These are phyloP conservation scores for Tokudaia tokunoshimensis DNA, from an alignment of 2,797 vertebrate species.

Conservation along the genomic window DNA sequence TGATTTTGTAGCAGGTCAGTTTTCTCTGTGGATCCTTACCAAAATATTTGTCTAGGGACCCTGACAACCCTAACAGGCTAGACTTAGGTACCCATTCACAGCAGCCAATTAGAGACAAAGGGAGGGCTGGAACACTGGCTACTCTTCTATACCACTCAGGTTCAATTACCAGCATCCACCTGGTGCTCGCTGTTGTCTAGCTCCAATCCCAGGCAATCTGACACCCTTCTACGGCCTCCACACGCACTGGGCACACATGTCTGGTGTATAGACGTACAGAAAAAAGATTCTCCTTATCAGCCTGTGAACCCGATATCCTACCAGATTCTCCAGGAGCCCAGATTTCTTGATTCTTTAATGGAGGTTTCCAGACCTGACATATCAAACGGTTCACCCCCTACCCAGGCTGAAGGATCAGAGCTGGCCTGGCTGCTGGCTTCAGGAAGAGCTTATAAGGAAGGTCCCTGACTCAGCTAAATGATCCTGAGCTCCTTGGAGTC, in stretches of 20 bases:
- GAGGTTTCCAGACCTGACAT: neutral
- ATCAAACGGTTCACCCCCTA: neutral
- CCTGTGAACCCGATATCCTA: neutral
- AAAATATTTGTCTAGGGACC: neutral
- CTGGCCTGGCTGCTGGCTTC: neutral
- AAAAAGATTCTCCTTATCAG: neutral
- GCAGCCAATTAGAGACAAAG: too few species aligned
- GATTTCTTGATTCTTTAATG: too few species aligned
- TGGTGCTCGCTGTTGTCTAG: neutral
- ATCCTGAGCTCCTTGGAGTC: neutral
- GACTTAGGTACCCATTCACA: neutral
- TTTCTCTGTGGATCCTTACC: neutral
- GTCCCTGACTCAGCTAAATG: neutral
- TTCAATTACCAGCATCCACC: neutral
- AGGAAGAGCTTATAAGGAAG: neutral
- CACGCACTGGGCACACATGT: neutral
- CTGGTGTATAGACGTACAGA: neutral
- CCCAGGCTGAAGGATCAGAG: neutral
- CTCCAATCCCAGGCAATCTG: neutral
- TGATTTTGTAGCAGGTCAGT: neutral
- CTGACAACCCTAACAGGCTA: neutral
- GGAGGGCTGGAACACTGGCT: neutral
- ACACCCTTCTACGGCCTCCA: neutral
- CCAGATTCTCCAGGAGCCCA: too few species aligned
- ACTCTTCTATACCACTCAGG: neutral